Conservation (phyloP, 2,113 vertebrate genomes). For the Varanus salvator region DNA sequence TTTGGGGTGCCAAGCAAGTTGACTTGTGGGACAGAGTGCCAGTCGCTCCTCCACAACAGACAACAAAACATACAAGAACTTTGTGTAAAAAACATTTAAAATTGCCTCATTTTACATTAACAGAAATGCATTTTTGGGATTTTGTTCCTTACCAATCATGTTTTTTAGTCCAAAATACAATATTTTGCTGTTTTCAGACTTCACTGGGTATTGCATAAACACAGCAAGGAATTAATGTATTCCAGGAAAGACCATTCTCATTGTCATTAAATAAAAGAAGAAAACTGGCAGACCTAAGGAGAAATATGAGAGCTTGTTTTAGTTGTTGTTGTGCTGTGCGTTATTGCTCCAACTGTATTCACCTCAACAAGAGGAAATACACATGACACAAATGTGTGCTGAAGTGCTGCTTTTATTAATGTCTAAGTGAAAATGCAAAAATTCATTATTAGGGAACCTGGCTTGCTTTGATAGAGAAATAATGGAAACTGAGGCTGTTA, state of each 20-base stretch:
- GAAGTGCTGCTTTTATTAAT: constrained; percentile 6
- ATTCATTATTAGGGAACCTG: constrained; percentile 8
- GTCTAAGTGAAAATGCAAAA: background rate
- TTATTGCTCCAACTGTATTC: background rate
- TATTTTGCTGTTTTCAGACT: background rate
- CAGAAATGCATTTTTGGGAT: constrained; percentile 1
- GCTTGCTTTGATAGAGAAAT: background rate
- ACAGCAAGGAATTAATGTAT: background rate
- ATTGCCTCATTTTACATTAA: background rate
- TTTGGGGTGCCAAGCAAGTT: too few species aligned
- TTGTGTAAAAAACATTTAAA: background rate
- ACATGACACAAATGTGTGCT: background rate
- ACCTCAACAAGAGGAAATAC: constrained; percentile 2
- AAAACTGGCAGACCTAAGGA: background rate
- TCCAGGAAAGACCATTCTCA: constrained; percentile 9
- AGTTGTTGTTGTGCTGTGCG: background rate
- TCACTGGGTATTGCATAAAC: background rate
- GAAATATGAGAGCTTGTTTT: background rate
- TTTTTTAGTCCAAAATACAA: background rate
- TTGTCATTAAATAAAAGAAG: background rate
- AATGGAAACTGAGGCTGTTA: constrained; percentile 6
- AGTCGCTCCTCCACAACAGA: too few species aligned
- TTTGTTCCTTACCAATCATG: background rate
- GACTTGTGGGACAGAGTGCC: too few species aligned
- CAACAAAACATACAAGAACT: background rate